These are phyloP conservation scores for Troilus luridus DNA, from an alignment of 2,888 invertebrate genomes.

Conservation along the genomic window DNA sequence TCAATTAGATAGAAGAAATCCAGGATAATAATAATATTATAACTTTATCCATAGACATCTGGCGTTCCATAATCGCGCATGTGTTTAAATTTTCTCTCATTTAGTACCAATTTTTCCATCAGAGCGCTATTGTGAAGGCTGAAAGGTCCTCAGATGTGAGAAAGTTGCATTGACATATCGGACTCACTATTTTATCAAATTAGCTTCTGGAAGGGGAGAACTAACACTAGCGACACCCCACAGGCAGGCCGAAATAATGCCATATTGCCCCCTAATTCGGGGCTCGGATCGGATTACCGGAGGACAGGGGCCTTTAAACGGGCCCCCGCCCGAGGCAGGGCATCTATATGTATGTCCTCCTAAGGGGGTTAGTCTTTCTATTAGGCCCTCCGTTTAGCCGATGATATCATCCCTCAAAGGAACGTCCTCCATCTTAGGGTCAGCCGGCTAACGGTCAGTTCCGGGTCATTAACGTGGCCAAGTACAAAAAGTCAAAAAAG, in stretches of 20 bases:
- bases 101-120: neutral
- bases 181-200: conserved; percentile 14
- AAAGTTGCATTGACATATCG: neutral
- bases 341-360: conserved; percentile 42
- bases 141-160: neutral
- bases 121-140: neutral
- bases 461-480: neutral
- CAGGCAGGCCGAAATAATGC: conserved; percentile 1
- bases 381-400: conserved; percentile 38
- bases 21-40: too few relatives aligned
- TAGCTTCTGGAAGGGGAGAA: neutral
- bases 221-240: conserved; percentile 12
- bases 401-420: conserved; percentile 48
- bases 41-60: neutral
- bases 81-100: neutral
- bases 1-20: too few relatives aligned
- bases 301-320: conserved; percentile 35
- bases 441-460: neutral
- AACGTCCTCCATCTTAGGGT: neutral
- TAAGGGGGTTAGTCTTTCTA: conserved; percentile 41
- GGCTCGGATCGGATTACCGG: conserved; percentile 32
- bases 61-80: neutral
- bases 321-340: conserved; percentile 28
- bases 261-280: conserved; percentile 47
- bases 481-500: neutral